Evolutionary conservation across 2,888 invertebrate species (phyloP).

Genomic region (Phortica magna): DNA sequence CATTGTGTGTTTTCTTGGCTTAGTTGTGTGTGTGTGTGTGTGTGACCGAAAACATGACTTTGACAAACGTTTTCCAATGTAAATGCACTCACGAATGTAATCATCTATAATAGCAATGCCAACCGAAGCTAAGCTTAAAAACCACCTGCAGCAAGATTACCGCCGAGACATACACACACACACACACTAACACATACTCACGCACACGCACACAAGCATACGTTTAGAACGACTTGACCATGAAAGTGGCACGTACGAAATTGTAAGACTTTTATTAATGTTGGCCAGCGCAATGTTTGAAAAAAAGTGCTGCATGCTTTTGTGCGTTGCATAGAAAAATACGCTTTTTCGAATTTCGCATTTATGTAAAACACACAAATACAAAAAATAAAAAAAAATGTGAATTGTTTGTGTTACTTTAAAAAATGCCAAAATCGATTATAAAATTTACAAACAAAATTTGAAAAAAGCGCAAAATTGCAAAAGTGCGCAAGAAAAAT

Average conservation of each 20-base stretch:
- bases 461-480: too few relatives aligned
- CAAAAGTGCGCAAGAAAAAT: too few relatives aligned
- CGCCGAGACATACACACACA: slow-evolving; percentile 28
- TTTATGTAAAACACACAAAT: not conserved
- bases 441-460: too few relatives aligned
- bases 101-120: slow-evolving; percentile 74
- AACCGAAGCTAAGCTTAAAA: slow-evolving; percentile 31
- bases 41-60: slow-evolving; percentile 64
- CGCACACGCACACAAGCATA: not conserved
- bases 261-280: not conserved
- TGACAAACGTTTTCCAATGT: slow-evolving; percentile 65
- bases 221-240: slow-evolving; percentile 15
- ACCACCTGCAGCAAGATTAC: slow-evolving; percentile 18
- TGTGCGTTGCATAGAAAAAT: not conserved
- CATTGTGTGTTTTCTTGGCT: slow-evolving; percentile 3
- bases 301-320: not conserved
- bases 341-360: not conserved
- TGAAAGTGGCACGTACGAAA: not conserved
- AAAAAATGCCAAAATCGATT: too few relatives aligned
- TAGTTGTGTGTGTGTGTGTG: slow-evolving; percentile 31
- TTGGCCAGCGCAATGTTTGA: not conserved
- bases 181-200: slow-evolving; percentile 20
- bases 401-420: too few relatives aligned
- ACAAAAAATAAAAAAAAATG: too few relatives aligned
- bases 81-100: slow-evolving; percentile 65